Conservation (phyloP, 2,113 vertebrate species). For the Lepus americanus region DNA sequence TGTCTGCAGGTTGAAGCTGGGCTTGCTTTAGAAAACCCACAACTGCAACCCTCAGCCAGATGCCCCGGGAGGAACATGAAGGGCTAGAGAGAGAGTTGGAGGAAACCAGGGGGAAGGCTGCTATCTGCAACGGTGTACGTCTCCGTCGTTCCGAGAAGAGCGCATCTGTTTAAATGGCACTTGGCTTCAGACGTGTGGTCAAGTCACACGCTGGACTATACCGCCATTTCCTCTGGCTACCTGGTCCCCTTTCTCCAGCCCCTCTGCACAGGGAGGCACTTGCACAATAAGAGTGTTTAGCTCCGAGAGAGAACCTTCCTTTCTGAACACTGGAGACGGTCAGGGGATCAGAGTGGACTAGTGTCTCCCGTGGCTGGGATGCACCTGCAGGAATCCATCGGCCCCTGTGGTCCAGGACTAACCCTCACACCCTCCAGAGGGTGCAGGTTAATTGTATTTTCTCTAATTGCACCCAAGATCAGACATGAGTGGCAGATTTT, state of each 20-base stretch:
- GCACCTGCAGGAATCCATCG: conserved; percentile 43
- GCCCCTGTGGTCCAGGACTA: conserved; percentile 38
- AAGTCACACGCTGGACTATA: conserved; percentile 26
- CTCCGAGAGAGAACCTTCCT: conserved; percentile 79
- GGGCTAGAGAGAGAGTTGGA: neutral
- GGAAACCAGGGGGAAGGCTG: neutral
- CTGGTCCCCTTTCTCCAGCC: conserved; percentile 55
- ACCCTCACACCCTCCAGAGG: neutral
- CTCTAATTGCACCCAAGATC: conserved; percentile 19
- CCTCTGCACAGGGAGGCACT: conserved; percentile 84
- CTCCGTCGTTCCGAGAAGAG: neutral
- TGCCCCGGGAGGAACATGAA: neutral
- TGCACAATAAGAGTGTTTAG: conserved; percentile 79
- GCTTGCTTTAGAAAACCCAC: conserved; percentile 12
- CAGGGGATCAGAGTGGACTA: conserved; percentile 47
- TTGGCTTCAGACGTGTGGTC: neutral
- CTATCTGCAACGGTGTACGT: neutral
- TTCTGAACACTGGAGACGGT: conserved; percentile 78
- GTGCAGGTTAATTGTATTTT: neutral
- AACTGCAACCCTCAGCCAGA: conserved; percentile 11
- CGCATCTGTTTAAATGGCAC: neutral
- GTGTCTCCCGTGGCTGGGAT: conserved; percentile 11
- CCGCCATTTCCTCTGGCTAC: conserved; percentile 42
- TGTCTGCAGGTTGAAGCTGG: neutral
- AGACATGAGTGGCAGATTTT: neutral